phyloP scores from a whole-genome alignment of 2,797 vertebrate species.

The Cuniculus paca region DNA sequence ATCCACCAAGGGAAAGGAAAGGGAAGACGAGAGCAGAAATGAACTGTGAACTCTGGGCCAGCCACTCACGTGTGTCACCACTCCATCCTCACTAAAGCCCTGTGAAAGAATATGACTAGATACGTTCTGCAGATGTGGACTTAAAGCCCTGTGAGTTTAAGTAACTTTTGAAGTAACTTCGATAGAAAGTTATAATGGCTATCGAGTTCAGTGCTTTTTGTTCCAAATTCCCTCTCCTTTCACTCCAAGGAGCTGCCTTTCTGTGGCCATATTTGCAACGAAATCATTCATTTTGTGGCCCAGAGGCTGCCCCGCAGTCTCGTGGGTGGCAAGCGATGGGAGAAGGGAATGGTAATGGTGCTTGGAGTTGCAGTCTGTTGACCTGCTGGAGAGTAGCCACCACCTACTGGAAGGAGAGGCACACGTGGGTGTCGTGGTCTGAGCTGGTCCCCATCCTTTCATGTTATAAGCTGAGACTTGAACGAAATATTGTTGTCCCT shows the following conservation, averaged over 20 bases:
- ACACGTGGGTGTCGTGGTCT: conserved; percentile 91
- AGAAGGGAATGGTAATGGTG: background rate
- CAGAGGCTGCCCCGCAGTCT: background rate
- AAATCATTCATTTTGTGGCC: background rate
- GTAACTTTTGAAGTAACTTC: conserved; percentile 9
- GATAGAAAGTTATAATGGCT: background rate
- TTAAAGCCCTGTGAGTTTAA: background rate
- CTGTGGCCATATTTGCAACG: conserved; percentile 15
- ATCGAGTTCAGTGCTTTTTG: background rate
- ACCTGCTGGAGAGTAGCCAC: conserved; percentile 48
- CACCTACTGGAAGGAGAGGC: conserved; percentile 96
- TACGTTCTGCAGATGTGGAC: background rate
- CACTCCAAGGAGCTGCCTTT: background rate
- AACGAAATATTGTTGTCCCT: conserved; percentile 95
- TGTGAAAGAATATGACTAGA: background rate
- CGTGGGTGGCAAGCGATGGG: background rate
- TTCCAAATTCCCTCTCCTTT: conserved; percentile 47
- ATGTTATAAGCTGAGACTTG: conserved; percentile 96
- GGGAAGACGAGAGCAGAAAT: background rate
- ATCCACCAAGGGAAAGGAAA: background rate
- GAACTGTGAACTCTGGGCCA: background rate
- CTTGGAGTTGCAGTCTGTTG: background rate
- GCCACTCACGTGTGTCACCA: background rate
- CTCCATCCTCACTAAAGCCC: background rate
- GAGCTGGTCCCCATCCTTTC: conserved; percentile 96